Conservation (phyloP, 2,888 invertebrate species). For the Furcula furcula region DNA sequence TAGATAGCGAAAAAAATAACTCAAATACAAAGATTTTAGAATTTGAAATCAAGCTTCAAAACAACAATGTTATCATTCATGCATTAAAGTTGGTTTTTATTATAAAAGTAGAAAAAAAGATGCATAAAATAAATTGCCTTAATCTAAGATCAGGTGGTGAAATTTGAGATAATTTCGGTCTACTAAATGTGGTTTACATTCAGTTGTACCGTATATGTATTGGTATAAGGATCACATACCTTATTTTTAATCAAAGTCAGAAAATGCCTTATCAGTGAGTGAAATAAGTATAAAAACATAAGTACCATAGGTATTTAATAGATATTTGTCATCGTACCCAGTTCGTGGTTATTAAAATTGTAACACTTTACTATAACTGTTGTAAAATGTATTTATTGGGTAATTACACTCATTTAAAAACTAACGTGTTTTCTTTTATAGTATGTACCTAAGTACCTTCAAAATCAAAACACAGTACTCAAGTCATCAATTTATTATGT, state of each 20-base stretch:
- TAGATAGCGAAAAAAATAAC: neutral
- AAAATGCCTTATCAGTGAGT: conserved; percentile 55
- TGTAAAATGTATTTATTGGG: conserved; percentile 80
- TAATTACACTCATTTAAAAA: conserved; percentile 65
- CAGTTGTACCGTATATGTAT: conserved; percentile 13
- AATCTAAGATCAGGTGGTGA: conserved; percentile 22
- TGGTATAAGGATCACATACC: conserved; percentile 3
- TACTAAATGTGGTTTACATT: conserved; percentile 11
- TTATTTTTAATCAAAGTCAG: conserved; percentile 3
- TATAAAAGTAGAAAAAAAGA: conserved; percentile 14
- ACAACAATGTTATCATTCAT: conserved; percentile 25
- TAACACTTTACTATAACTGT: conserved; percentile 69
- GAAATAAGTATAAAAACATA: conserved; percentile 30
- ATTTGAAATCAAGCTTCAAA: conserved; percentile 20
- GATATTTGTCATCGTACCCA: conserved; percentile 34
- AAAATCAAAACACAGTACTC: too few relatives aligned
- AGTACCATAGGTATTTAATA: conserved; percentile 33
- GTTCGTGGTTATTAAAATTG: conserved; percentile 44
- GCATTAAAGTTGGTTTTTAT: conserved; percentile 23
- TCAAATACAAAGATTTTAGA: conserved; percentile 11
- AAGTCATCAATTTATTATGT: too few relatives aligned
- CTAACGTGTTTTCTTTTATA: conserved; percentile 32
- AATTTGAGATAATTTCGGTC: conserved; percentile 17
- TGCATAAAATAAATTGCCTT: conserved; percentile 28
- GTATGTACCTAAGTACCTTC: conserved; percentile 9